phyloP scores from a whole-genome alignment of 2,113 vertebrate genomes.

The Rhea americana region DNA sequence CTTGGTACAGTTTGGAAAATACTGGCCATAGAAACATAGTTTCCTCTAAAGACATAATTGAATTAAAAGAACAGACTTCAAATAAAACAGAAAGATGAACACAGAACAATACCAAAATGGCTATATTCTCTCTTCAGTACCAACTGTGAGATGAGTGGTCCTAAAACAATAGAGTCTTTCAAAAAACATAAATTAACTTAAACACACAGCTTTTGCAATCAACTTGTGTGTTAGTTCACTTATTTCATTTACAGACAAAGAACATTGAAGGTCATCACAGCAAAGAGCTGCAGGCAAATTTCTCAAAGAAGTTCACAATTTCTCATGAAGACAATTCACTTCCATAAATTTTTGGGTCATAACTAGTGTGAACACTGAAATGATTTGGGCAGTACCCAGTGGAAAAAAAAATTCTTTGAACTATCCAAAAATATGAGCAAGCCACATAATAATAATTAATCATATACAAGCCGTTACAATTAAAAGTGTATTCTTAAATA shows the following conservation, averaged over 20 bases:
- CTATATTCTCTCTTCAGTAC: background rate
- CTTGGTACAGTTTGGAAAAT: slow-evolving; percentile 6
- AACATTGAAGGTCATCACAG: slow-evolving; percentile 13
- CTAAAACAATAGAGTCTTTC: slow-evolving; percentile 32
- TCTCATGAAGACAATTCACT: slow-evolving; percentile 20
- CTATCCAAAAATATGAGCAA: slow-evolving; percentile 68
- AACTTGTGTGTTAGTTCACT: background rate
- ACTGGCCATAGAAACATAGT: background rate
- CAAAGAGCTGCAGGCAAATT: slow-evolving; percentile 18
- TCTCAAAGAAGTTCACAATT: slow-evolving; percentile 55
- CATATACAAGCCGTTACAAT: slow-evolving; percentile 77
- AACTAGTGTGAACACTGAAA: slow-evolving; percentile 26
- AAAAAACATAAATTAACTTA: slow-evolving; percentile 15
- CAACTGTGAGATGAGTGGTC: background rate
- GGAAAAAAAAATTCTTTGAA: slow-evolving; percentile 50
- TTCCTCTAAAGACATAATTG: background rate
- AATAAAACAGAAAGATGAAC: background rate
- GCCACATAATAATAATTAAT: slow-evolving; percentile 77
- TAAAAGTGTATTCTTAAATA: slow-evolving; percentile 78
- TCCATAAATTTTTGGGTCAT: slow-evolving; percentile 47
- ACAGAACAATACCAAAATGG: background rate
- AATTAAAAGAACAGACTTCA: background rate
- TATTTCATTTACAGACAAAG: slow-evolving; percentile 29
- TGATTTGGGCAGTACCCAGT: slow-evolving; percentile 9
- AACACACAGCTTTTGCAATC: slow-evolving; percentile 30